phyloP scores from a whole-genome alignment of 1,140 invertebrate species.

The Drosophila leontia region DNA sequence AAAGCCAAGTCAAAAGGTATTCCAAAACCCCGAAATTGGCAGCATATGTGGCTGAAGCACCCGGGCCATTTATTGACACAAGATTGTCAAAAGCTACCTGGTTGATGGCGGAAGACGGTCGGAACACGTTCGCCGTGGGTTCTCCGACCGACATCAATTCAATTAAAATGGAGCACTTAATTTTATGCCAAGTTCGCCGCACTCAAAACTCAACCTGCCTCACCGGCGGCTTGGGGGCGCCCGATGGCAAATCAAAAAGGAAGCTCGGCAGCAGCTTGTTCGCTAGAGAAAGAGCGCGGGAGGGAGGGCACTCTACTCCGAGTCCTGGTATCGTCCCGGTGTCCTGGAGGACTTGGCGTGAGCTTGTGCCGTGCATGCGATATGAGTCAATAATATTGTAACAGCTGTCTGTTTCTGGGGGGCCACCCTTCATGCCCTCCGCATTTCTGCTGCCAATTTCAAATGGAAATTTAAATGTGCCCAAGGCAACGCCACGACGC shows the following conservation, averaged over 20 bases:
- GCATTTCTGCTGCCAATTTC: slow-evolving; percentile 53
- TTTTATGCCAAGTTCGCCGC: slow-evolving; percentile 77
- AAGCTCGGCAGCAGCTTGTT: slow-evolving; percentile 41
- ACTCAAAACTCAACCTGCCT: slow-evolving; percentile 63
- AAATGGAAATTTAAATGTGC: slow-evolving; percentile 77
- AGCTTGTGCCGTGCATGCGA: slow-evolving; percentile 69
- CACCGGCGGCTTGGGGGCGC: slow-evolving; percentile 4
- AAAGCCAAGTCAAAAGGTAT: slow-evolving; percentile 41
- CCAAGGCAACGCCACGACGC: slow-evolving; percentile 35
- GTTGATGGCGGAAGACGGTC: slow-evolving; percentile 11
- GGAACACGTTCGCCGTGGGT: slow-evolving; percentile 21
- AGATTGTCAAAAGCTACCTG: slow-evolving; percentile 58
- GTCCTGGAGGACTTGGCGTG: slow-evolving; percentile 46
- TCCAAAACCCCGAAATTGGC: slow-evolving; percentile 55
- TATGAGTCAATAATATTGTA: slow-evolving; percentile 83
- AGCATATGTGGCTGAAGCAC: slow-evolving; percentile 67
- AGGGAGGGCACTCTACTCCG: slow-evolving; percentile 6
- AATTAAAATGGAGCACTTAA: slow-evolving; percentile 81
- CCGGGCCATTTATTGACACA: slow-evolving; percentile 63
- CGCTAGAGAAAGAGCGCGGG: not conserved
- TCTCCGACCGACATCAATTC: slow-evolving; percentile 65
- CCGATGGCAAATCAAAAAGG: slow-evolving; percentile 64
- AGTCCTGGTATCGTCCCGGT: slow-evolving; percentile 1
- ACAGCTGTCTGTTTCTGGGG: slow-evolving; percentile 71
- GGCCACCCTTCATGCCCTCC: slow-evolving; percentile 13